phyloP scores from a whole-genome alignment of 2,113 vertebrate genomes.

The Phalacrocorax aristotelis region DNA sequence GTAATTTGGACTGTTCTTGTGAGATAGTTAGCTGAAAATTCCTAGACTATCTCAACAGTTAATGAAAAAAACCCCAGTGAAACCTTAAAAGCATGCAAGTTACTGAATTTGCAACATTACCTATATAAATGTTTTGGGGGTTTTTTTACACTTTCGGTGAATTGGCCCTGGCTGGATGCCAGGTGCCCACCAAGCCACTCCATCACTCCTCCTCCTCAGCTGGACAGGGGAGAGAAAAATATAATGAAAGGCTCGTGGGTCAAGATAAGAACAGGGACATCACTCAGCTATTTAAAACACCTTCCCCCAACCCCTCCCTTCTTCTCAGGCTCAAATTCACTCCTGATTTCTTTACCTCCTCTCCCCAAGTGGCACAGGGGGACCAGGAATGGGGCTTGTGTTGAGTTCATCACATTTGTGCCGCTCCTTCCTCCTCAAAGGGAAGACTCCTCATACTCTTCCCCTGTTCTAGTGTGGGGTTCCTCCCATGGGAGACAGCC shows the following conservation, averaged over 20 bases:
- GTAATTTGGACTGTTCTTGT: neutral
- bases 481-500: no score
- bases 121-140: no score
- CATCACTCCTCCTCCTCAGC: neutral
- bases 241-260: neutral
- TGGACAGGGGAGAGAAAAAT: neutral
- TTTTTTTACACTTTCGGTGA: neutral
- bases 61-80: neutral
- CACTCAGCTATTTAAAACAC: neutral
- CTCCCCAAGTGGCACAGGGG: no score
- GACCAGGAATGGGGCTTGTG: no score
- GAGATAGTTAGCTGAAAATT: neutral
- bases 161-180: neutral
- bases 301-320: no score
- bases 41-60: neutral
- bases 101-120: neutral
- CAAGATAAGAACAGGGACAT: neutral
- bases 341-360: no score
- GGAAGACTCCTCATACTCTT: no score
- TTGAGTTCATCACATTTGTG: no score
- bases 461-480: no score
- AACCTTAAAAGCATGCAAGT: neutral
- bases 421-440: no score
- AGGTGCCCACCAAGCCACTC: neutral
- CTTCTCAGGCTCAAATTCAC: neutral